Conservation (phyloP, 1,140 invertebrate species). For the Drosophila pallidifrons region DNA sequence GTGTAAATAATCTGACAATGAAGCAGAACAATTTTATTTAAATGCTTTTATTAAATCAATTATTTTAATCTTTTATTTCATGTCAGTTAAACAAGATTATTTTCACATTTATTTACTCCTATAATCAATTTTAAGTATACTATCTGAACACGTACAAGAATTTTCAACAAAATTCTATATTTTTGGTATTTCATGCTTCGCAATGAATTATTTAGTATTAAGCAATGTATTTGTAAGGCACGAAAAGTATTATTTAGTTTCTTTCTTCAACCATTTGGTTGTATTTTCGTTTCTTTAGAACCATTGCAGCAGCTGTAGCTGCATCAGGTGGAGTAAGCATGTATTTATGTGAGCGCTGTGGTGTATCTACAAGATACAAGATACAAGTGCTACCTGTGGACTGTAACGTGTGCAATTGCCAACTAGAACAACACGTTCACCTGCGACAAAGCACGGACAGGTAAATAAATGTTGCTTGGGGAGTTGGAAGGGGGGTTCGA, state of each 20-base stretch:
- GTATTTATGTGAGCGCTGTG: background rate
- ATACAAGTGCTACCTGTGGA: conserved; percentile 27
- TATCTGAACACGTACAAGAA: too few species aligned
- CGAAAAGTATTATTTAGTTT: conserved; percentile 13
- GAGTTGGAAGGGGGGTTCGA: background rate
- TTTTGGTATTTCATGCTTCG: too few species aligned
- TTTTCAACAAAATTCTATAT: too few species aligned
- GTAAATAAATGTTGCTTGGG: conserved; percentile 46
- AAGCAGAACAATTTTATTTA: too few species aligned
- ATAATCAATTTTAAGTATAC: too few species aligned
- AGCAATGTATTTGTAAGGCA: too few species aligned
- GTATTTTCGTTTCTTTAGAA: background rate
- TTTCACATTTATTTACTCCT: too few species aligned
- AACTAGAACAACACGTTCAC: conserved; percentile 82
- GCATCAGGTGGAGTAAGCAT: background rate
- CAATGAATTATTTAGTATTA: too few species aligned
- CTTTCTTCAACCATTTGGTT: background rate
- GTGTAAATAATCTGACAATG: too few species aligned
- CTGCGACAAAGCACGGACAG: conserved; percentile 66
- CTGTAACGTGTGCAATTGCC: conserved; percentile 74
- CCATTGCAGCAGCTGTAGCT: background rate
- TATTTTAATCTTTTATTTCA: too few species aligned
- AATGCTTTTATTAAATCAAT: too few species aligned
- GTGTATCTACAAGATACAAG: conserved; percentile 21
- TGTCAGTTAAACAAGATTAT: too few species aligned